phyloP scores from a whole-genome alignment of 2,888 invertebrate genomes.

The Caenorhabditis parvicauda region DNA sequence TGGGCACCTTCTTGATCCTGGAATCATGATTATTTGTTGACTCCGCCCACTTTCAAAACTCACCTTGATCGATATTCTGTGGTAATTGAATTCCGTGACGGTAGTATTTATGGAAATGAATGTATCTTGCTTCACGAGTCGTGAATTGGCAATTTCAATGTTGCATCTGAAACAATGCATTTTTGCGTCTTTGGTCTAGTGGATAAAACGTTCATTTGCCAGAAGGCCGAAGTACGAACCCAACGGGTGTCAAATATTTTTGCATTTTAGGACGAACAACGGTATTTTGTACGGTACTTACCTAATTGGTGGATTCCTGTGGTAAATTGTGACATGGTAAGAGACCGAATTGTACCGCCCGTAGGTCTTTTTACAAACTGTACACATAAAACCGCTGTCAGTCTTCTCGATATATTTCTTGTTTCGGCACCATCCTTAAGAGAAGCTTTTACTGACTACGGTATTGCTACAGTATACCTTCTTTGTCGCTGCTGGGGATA shows the following conservation, averaged over 20 bases:
- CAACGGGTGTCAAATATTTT: too few relatives aligned
- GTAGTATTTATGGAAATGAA: conserved; percentile 63
- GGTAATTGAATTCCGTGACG: conserved; percentile 60
- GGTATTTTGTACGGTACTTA: too few relatives aligned
- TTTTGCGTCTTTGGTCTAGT: not conserved
- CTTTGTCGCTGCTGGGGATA: conserved; percentile 60
- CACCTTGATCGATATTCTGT: conserved; percentile 58
- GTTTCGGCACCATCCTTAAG: conserved; percentile 61
- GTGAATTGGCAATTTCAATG: conserved; percentile 60
- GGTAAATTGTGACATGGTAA: conserved; percentile 63
- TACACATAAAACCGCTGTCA: conserved; percentile 53
- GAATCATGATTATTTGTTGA: conserved; percentile 14
- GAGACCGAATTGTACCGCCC: conserved; percentile 61
- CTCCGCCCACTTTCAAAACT: not conserved
- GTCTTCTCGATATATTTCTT: conserved; percentile 61
- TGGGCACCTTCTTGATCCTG: conserved; percentile 59
- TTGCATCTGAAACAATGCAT: conserved; percentile 46
- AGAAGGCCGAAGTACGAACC: too few relatives aligned
- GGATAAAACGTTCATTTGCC: too few relatives aligned
- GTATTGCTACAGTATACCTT: conserved; percentile 33
- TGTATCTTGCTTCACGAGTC: conserved; percentile 59
- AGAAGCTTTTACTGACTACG: not conserved
- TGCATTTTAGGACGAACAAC: too few relatives aligned
- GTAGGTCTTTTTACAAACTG: conserved; percentile 60
- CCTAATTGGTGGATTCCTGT: conserved; percentile 62